Evolutionary conservation across 1,140 invertebrate genomes (phyloP).

Genomic region (Conus ventricosus): DNA sequence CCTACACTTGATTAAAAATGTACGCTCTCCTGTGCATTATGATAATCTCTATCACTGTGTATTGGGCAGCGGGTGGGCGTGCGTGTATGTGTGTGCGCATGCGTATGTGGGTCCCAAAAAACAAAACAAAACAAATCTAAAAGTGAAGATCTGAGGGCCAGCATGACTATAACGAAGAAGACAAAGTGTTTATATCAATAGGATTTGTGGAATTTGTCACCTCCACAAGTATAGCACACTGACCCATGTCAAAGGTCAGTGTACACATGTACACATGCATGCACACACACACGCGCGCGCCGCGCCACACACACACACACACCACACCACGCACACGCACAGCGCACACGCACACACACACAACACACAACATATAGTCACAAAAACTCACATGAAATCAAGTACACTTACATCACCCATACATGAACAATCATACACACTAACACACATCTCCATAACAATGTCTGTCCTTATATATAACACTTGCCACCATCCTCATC

Average conservation of each 20-base stretch:
- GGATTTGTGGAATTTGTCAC: too few species aligned
- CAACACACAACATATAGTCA: not conserved
- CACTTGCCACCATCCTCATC: too few species aligned
- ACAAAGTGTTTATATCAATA: too few species aligned
- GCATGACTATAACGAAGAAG: too few species aligned
- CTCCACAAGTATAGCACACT: too few species aligned
- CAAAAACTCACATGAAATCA: not conserved
- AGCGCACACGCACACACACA: not conserved
- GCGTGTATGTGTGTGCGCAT: not conserved
- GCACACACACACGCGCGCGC: not conserved
- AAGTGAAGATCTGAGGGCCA: not conserved
- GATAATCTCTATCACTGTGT: not conserved
- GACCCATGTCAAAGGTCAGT: too few species aligned
- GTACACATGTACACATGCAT: too few species aligned
- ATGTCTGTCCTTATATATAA: too few species aligned
- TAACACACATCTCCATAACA: too few species aligned
- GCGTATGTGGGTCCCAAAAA: not conserved
- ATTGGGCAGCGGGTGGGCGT: not conserved
- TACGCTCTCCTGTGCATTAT: not conserved
- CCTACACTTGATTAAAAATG: not conserved
- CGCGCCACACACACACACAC: not conserved
- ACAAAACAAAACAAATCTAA: not conserved
- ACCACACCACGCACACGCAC: not conserved
- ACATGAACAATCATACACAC: too few species aligned
- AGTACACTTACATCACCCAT: too few species aligned